Percentiles rank a stretch among this genome's conserved stretches.
Evolutionary conservation across 2,113 vertebrate genomes (phyloP).

Genomic region (Megaptera novaeangliae): DNA sequence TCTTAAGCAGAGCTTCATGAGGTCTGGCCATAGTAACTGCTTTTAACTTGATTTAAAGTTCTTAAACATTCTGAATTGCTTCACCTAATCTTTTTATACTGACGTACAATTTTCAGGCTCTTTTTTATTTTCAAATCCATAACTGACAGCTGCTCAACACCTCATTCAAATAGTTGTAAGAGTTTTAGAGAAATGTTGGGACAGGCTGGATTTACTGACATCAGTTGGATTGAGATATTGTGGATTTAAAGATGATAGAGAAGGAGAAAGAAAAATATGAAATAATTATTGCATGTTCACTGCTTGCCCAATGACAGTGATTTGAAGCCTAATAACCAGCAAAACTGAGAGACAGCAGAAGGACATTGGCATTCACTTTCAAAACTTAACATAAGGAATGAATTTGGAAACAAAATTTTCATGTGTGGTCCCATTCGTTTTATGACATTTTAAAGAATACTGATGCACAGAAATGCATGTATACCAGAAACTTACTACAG

Average conservation of each 20-base stretch:
- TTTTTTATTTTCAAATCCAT: conserved; percentile 71
- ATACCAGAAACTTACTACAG: background rate
- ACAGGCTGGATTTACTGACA: conserved; percentile 65
- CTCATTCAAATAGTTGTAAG: conserved; percentile 73
- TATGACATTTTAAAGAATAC: background rate
- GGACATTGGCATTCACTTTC: conserved; percentile 43
- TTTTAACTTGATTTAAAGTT: conserved; percentile 76
- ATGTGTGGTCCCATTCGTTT: conserved; percentile 36
- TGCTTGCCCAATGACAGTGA: conserved; percentile 44
- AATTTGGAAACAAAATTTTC: conserved; percentile 5
- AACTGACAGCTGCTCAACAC: conserved; percentile 73
- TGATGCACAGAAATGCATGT: fast-evolving
- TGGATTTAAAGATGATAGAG: conserved; percentile 67
- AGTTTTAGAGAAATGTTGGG: conserved; percentile 72
- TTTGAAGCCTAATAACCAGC: conserved; percentile 48
- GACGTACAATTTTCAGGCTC: conserved; percentile 61
- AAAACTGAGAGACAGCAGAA: conserved; percentile 48
- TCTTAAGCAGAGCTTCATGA: conserved; percentile 62
- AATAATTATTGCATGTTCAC: conserved; percentile 57
- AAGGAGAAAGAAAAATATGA: conserved; percentile 37
- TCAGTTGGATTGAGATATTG: conserved; percentile 64
- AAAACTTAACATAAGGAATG: conserved; percentile 36
- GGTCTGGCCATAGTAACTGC: conserved; percentile 68
- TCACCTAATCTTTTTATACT: conserved; percentile 67
- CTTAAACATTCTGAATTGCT: conserved; percentile 69